A percentile compares a stretch with the other conserved stretches of the same genome.
These are phyloP conservation scores for Poecile montanus DNA, from an alignment of 2,797 vertebrate genomes.

Conservation along the genomic window DNA sequence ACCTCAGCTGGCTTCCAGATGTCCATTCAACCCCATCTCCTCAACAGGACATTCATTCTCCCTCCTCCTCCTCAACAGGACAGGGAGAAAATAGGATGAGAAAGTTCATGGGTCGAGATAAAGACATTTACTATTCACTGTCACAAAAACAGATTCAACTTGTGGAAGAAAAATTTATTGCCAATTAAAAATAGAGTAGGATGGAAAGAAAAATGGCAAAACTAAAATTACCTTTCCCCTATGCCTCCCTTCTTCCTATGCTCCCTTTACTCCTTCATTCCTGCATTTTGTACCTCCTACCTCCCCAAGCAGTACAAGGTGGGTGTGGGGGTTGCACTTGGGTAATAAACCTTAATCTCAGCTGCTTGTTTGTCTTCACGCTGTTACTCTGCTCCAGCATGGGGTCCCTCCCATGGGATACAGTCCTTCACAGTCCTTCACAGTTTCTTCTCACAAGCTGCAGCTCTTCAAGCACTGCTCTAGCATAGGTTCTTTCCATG, in stretches of 20 bases:
- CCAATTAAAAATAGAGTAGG: neutral
- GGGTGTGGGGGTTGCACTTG: neutral
- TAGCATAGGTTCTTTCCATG: neutral
- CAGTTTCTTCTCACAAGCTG: neutral
- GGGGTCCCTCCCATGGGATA: neutral
- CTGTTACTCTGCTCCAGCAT: neutral
- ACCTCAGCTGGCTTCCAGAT: neutral
- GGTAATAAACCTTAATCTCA: neutral
- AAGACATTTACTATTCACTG: neutral
- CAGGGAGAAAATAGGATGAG: neutral
- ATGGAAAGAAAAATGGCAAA: neutral
- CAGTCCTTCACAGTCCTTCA: neutral
- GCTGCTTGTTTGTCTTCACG: neutral
- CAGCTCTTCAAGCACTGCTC: neutral
- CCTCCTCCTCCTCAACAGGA: neutral
- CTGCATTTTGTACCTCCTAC: neutral
- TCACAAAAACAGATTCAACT: neutral
- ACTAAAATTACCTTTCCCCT: neutral
- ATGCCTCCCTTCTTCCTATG: neutral
- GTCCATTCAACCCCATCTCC: neutral
- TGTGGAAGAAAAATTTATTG: constrained; percentile 1
- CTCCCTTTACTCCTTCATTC: neutral
- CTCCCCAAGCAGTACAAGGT: neutral
- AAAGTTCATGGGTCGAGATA: neutral
- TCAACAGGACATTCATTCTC: neutral